Evolutionary conservation across 2,797 vertebrate species (phyloP), one percentile per base, ranked within the genome.

Genomic region (Hypotaenidia okinawae): DNA sequence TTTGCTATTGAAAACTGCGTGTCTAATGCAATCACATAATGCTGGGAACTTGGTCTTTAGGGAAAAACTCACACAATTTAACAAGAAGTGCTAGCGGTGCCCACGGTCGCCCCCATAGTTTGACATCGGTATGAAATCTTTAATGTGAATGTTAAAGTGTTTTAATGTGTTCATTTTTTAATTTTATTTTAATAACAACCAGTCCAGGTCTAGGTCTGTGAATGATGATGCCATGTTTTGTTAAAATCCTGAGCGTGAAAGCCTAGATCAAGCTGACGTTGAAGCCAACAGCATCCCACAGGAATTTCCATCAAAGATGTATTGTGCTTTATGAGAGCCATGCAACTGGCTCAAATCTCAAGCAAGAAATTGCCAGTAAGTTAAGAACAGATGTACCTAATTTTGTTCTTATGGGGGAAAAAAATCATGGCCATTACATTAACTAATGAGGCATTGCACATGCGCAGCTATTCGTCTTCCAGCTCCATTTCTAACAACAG

Each of bases 341-440:
- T 9, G 67, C 39, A 90, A 95, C 88, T 70, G 86, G 90, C 70
- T 97, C 86, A 74, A 93, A 84, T 94, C 95, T 94, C 90, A 69
- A 78, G 77, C 47, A 84, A 93, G 84, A 89, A 93, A 90, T 67
- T 93, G 80, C 94, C 41, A 59, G 70, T 61, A 96, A 96, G 94
- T 96, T 95, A 96, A 94, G 90, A 95, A 95, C 95, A 97, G 90
- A 93, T 97, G 96, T 87, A 82, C 54, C 45, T 94, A 90, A 96
- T 95, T 95, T 93, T 87, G 47, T 77, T 95, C 94, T 96, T 89
- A 82, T 57, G 52, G 59, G 35, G n/a, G 62, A 17, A 49, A 49
- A 84, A 94, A 92, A 45, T 76, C 63, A 24, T 15, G 47, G 59
- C 77, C 39, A 67, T 82, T 95, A 59, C 27, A 35, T 78, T 94